phyloP scores from a whole-genome alignment of 1,140 invertebrate species.

The Ectropis grisescens region DNA sequence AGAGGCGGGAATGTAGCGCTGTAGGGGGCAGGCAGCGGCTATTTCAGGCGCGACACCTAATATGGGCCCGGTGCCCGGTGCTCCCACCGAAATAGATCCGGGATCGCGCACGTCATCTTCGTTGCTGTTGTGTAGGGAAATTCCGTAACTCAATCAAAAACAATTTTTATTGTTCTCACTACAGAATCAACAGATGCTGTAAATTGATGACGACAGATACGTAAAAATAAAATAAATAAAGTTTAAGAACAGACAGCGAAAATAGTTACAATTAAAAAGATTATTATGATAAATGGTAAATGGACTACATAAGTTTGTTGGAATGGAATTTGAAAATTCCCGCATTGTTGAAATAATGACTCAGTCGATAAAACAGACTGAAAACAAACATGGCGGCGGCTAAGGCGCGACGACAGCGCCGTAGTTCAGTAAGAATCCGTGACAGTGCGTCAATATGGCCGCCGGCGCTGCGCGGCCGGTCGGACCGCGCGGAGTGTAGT shows the following conservation, averaged over 20 bases:
- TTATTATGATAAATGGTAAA: no score
- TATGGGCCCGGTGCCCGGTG: conserved; percentile 59
- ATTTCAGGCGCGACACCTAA: conserved; percentile 60
- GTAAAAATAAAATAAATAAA: no score
- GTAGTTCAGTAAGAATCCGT: conserved; percentile 40
- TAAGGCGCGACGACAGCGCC: conserved; percentile 49
- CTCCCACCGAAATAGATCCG: conserved; percentile 55
- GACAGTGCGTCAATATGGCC: conserved; percentile 60
- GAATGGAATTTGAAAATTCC: conserved; percentile 18
- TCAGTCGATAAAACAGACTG: conserved; percentile 47
- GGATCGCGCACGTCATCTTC: conserved; percentile 4
- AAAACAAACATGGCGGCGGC: conserved; percentile 40
- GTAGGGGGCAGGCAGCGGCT: conserved; percentile 23
- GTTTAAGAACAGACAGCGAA: no score
- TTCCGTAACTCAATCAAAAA: no score
- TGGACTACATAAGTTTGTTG: no score
- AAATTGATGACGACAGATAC: no score
- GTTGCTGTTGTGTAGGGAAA: no score
- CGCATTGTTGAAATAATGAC: conserved; percentile 3
- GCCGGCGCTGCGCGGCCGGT: conserved; percentile 72
- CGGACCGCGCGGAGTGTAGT: conserved; percentile 59
- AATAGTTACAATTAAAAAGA: no score
- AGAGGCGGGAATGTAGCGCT: no score
- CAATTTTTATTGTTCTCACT: no score
- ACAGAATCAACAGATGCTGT: no score